Evolutionary conservation across 2,888 invertebrate genomes (phyloP), one percentile per base, ranked within the genome.

Genomic region (Polymixis flavicincta): DNA sequence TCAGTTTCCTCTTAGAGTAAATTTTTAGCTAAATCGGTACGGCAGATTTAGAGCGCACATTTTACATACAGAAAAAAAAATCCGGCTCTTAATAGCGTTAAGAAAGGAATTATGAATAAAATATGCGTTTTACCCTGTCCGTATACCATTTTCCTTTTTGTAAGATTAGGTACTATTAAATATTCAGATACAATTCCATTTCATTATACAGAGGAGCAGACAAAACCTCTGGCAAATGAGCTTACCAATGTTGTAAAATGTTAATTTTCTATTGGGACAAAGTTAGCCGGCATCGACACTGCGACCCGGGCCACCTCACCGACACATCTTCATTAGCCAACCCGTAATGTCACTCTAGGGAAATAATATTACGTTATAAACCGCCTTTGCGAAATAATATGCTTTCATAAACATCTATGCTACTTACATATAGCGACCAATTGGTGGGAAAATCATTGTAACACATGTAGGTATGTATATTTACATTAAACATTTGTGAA

Each of bases 301-400:
- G 89, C 89, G 90, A 92, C 90, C 91, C 86, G 78, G 74, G 89
- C 87, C 90, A 90, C 92, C 91, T 89, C 89, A 87, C 88, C 93
- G 87, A 94, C 94, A 93, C 92, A 93, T 94, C 94, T 94, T 94
- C 94, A 94, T 94, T 94, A 94, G 90, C 88, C 87, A 85, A 85
- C 84, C 90, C 89, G 88, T 93, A 92, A 94, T 94, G 92, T 89
- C 89, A 87, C 94, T 87, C 93, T 52, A 66, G 93, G 93, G 94
- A 93, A 92, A 92, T 92, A 91, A 91, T 89, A 90, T 88, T 88
- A 86, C 86, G 88, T 87, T 87, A 89, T 87, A 84, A 82, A 77
- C 79, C 80, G 75, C 82, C 82, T 84, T 80, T 80, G 77, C 66
- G 63, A 76, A 81, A 79, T 82, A 80, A 80, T 76, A 86, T 80